Evolutionary conservation across 1,140 invertebrate species (phyloP).

Genomic region (Lepidostoma basale): DNA sequence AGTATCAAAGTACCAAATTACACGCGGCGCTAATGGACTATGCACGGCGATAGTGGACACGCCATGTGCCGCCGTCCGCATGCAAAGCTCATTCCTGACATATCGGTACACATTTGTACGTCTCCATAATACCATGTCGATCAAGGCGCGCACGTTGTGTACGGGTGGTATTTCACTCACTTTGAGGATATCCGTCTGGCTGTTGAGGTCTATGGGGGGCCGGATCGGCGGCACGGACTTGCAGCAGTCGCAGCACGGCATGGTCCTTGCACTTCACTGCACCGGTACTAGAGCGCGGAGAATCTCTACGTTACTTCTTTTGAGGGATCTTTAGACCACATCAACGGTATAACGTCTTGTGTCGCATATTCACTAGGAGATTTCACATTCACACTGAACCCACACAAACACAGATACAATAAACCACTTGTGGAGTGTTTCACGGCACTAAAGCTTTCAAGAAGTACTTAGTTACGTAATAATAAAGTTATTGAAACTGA

Average conservation of each 20-base stretch:
- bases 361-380: conserved; percentile 19
- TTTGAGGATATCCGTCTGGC: conserved; percentile 80
- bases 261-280: conserved; percentile 48
- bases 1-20: too few relatives aligned
- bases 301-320: background rate
- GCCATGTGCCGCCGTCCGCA: too few relatives aligned
- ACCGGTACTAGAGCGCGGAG: background rate
- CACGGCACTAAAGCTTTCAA: too few relatives aligned
- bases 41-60: too few relatives aligned
- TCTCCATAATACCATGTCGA: too few relatives aligned
- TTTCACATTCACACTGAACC: background rate
- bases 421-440: too few relatives aligned
- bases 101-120: too few relatives aligned
- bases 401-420: background rate
- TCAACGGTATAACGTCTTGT: conserved; percentile 8
- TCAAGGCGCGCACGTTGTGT: too few relatives aligned
- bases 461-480: too few relatives aligned
- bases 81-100: too few relatives aligned
- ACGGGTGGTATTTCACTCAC: conserved; percentile 63
- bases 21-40: too few relatives aligned
- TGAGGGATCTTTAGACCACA: background rate
- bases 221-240: conserved; percentile 68
- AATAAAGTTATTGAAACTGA: too few relatives aligned
- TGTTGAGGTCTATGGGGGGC: conserved; percentile 74
- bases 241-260: conserved; percentile 72